A percentile compares a stretch with the other conserved stretches of the same genome.
Conservation (phyloP, 30 jellyfish, hydroid and myxozoan genomes). For the Hydractinia echinata region DNA sequence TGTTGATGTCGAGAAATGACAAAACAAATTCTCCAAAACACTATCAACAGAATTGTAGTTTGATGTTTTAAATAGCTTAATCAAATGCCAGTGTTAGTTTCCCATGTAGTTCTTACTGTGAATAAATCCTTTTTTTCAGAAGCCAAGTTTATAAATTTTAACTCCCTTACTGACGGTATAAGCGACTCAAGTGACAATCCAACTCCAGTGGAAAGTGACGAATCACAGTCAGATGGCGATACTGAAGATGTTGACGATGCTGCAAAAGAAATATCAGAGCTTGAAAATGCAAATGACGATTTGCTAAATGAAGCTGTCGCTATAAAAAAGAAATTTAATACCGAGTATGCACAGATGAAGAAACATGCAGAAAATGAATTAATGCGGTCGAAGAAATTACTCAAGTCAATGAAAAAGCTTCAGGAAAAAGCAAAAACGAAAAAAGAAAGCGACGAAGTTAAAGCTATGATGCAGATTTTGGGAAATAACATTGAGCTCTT, state of each 20-base stretch:
- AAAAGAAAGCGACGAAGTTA: slow-evolving; percentile 19
- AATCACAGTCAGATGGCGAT: neutral
- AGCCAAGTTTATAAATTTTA: no score
- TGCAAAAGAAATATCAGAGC: neutral
- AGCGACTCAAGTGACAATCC: no score
- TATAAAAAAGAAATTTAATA: neutral
- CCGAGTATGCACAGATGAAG: slow-evolving; percentile 22
- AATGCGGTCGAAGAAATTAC: slow-evolving; percentile 22
- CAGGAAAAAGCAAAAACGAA: slow-evolving; percentile 24
- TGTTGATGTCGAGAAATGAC: no score
- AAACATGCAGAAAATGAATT: slow-evolving; percentile 41
- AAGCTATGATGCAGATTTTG: slow-evolving; percentile 34
- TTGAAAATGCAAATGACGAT: neutral
- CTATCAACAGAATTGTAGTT: no score
- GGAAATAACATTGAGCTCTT: slow-evolving; percentile 32
- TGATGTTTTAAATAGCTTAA: no score
- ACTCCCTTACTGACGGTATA: no score
- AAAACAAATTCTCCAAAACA: no score
- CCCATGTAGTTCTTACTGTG: no score
- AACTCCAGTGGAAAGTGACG: neutral
- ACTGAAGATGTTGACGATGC: neutral
- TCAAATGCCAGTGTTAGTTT: no score
- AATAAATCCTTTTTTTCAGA: no score
- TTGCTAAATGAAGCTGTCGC: neutral
- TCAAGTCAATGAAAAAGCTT: slow-evolving; percentile 28